These are phyloP conservation scores for Philopotamus ludificatus DNA, from an alignment of 1,140 invertebrate species.

Conservation along the genomic window DNA sequence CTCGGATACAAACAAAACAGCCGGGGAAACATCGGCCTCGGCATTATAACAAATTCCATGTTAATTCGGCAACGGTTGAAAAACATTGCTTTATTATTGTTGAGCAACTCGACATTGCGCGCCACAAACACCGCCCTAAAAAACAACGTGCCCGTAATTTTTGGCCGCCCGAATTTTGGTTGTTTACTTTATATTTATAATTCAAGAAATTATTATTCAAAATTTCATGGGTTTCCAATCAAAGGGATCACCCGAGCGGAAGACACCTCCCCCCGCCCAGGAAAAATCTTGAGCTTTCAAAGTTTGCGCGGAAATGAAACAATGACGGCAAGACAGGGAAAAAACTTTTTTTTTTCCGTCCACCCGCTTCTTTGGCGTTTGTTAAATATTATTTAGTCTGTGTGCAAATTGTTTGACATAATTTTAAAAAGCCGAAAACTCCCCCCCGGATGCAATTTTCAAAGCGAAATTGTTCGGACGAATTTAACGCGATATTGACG, in stretches of 20 bases:
- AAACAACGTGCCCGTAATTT: neutral
- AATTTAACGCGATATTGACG: neutral
- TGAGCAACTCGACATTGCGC: neutral
- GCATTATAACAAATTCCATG: no score
- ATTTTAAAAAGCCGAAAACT: no score
- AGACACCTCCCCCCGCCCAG: neutral
- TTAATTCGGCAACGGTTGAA: no score
- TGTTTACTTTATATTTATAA: conserved; percentile 33
- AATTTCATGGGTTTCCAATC: conserved; percentile 36
- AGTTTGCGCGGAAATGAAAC: conserved; percentile 1
- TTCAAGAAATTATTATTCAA: conserved; percentile 37
- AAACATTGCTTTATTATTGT: neutral
- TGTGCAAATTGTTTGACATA: no score
- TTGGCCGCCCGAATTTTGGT: conserved; percentile 10
- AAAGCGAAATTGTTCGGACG: no score
- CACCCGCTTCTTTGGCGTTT: no score
- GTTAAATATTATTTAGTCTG: no score
- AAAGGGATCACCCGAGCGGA: conserved; percentile 26
- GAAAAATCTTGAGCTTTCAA: neutral
- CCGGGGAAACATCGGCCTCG: no score
- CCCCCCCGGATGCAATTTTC: no score
- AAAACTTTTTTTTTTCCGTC: neutral
- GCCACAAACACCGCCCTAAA: neutral
- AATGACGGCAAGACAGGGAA: neutral
- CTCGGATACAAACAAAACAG: no score